These are phyloP conservation scores for Eriosoma lanigerum DNA, from an alignment of 1,140 invertebrate genomes.

Conservation along the genomic window DNA sequence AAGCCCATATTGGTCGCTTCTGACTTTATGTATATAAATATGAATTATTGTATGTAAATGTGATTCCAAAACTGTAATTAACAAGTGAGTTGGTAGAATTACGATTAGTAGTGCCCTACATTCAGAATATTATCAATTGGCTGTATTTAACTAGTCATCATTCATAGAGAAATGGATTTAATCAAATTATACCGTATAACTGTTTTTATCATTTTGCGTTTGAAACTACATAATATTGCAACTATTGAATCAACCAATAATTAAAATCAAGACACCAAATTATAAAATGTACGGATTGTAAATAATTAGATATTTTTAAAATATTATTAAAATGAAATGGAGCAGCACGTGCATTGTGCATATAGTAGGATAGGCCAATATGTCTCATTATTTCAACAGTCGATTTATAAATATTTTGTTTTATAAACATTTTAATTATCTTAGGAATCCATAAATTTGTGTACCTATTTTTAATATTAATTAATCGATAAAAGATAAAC, in stretches of 20 bases:
- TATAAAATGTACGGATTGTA: too few species aligned
- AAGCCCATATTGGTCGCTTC: background rate
- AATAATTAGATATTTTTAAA: too few species aligned
- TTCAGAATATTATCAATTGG: background rate
- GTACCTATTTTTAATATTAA: too few species aligned
- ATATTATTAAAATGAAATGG: too few species aligned
- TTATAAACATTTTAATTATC: too few species aligned
- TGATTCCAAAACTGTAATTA: background rate
- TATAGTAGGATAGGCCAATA: too few species aligned
- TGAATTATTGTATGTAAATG: constrained; percentile 30
- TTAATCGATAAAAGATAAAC: too few species aligned
- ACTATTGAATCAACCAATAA: background rate
- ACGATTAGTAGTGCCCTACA: background rate
- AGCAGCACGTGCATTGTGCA: too few species aligned
- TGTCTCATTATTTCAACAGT: too few species aligned
- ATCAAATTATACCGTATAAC: constrained; percentile 1
- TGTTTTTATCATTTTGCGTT: background rate
- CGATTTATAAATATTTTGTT: too few species aligned
- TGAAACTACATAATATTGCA: background rate
- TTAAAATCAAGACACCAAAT: background rate
- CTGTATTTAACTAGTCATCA: background rate
- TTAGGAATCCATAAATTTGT: too few species aligned
- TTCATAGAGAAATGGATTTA: background rate
- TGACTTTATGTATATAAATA: background rate
- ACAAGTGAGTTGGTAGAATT: constrained; percentile 18